These are phyloP conservation scores for Lampris incognitus DNA, from an alignment of 2,113 vertebrate genomes.

Conservation along the genomic window DNA sequence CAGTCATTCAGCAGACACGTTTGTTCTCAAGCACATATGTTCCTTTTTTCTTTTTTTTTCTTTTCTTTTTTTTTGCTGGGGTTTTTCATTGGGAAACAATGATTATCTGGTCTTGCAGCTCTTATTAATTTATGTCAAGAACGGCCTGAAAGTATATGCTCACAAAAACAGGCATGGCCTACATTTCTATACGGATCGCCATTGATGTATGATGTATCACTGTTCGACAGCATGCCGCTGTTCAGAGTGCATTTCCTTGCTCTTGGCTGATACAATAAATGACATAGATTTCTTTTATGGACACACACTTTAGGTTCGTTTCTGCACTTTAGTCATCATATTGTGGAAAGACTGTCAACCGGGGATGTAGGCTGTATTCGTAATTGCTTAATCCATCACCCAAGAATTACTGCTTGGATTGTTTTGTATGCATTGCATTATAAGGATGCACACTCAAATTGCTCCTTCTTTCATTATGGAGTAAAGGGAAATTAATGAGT, in stretches of 20 bases:
- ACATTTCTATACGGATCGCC: too few species aligned
- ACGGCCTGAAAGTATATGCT: background rate
- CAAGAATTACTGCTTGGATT: background rate
- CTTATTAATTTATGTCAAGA: constrained; percentile 24
- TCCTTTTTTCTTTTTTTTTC: constrained; percentile 4
- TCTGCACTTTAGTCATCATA: too few species aligned
- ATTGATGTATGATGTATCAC: too few species aligned
- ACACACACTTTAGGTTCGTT: too few species aligned
- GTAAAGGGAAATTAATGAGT: constrained; percentile 5
- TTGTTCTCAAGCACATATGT: background rate
- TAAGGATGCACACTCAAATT: background rate
- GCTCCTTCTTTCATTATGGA: constrained; percentile 11
- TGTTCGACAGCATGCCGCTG: too few species aligned
- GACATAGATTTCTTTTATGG: too few species aligned
- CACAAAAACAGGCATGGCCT: too few species aligned
- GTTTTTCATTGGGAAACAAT: constrained; percentile 15
- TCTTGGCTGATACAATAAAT: too few species aligned
- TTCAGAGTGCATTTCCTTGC: too few species aligned
- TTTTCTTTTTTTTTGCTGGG: constrained; percentile 37
- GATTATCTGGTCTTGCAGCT: constrained; percentile 12
- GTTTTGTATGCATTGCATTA: background rate
- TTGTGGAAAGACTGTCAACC: too few species aligned
- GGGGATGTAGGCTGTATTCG: too few species aligned
- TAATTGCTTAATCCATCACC: background rate
- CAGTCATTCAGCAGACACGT: constrained; percentile 57